Conservation (phyloP, 2,888 invertebrate genomes). For the Deilephila elpenor region DNA sequence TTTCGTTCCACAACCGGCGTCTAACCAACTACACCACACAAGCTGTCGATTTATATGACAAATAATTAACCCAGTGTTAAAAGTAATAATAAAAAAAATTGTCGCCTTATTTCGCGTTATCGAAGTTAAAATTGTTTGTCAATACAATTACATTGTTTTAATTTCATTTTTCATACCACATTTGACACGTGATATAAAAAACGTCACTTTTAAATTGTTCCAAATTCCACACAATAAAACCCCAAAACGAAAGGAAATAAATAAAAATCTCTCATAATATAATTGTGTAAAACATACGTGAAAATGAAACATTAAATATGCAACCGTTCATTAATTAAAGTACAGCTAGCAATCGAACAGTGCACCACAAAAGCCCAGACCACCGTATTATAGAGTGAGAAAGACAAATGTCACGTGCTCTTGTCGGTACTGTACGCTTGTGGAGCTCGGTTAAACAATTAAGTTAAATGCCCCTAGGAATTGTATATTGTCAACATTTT, state of each 20-base stretch:
- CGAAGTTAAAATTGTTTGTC: no score
- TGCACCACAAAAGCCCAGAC: slow-evolving; percentile 3
- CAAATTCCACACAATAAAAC: no score
- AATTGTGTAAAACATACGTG: neutral
- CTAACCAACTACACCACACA: no score
- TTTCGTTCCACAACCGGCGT: no score
- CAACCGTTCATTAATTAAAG: slow-evolving; percentile 3
- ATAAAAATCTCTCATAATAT: neutral
- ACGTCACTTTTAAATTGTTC: no score
- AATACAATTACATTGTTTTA: no score
- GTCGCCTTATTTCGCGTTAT: no score
- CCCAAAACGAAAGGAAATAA: neutral
- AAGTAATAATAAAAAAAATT: no score
- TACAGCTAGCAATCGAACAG: neutral
- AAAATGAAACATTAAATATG: slow-evolving; percentile 6
- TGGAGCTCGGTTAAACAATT: slow-evolving; percentile 18
- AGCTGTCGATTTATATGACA: no score
- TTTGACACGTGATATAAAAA: no score
- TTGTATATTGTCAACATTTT: slow-evolving; percentile 8
- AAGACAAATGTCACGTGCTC: slow-evolving; percentile 15
- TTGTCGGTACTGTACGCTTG: neutral
- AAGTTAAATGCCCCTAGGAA: slow-evolving; percentile 5
- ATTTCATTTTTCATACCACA: no score
- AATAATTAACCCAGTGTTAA: no score
- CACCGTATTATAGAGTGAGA: neutral